Conservation (phyloP, 2,888 invertebrate species). For the Axea sp. region DNA sequence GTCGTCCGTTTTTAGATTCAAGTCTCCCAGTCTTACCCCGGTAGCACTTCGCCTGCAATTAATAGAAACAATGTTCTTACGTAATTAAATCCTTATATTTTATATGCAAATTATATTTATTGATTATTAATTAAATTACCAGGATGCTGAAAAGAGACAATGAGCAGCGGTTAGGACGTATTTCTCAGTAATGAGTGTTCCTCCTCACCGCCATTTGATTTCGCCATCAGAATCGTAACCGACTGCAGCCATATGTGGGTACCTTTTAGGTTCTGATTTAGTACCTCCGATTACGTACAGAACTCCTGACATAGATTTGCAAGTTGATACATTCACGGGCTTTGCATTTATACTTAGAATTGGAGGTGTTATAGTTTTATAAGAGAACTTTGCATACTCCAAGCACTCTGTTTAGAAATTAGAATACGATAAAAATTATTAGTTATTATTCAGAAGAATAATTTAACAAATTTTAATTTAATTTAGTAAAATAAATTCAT, state of each 20-base stretch:
- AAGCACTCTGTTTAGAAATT: too few species aligned
- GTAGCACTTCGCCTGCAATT: slow-evolving; percentile 76
- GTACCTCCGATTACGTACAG: slow-evolving; percentile 72
- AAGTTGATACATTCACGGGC: too few species aligned
- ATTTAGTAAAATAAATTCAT: too few species aligned
- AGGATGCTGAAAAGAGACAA: slow-evolving; percentile 75
- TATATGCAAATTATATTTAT: not conserved
- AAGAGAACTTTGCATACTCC: too few species aligned
- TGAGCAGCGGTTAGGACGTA: slow-evolving; percentile 86
- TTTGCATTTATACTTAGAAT: not conserved
- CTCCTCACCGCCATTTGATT: slow-evolving; percentile 83
- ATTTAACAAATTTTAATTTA: too few species aligned
- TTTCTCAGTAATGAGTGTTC: slow-evolving; percentile 82
- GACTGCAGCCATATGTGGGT: slow-evolving; percentile 74
- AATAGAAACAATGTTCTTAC: not conserved
- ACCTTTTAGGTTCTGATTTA: slow-evolving; percentile 71
- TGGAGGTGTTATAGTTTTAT: too few species aligned
- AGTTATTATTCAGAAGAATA: too few species aligned
- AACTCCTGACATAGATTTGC: slow-evolving; percentile 59
- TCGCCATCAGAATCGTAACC: slow-evolving; percentile 58
- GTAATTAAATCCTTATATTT: too few species aligned
- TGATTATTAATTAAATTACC: slow-evolving; percentile 29
- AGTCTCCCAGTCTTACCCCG: slow-evolving; percentile 80
- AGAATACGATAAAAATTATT: too few species aligned
- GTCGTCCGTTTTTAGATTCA: slow-evolving; percentile 74